Percentiles rank a stretch among this genome's conserved stretches.
phyloP scores from a whole-genome alignment of 2,888 invertebrate species.

The Iphiclides podalirius region DNA sequence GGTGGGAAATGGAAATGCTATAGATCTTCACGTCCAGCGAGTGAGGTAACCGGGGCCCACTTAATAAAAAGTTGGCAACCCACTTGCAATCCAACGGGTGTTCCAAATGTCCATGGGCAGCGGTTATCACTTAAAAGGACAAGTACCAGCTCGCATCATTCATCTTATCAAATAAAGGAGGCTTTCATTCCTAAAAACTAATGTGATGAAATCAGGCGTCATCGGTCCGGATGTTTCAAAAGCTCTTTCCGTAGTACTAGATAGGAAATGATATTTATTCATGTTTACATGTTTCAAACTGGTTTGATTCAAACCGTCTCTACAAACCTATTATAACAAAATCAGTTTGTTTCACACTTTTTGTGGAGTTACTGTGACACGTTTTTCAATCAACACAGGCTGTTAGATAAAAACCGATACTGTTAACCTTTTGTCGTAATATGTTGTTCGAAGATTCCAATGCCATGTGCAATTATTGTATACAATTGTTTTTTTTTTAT shows the following conservation, averaged over 20 bases:
- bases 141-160: too few species aligned
- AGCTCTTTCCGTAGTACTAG: neutral
- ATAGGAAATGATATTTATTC: neutral
- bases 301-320: neutral
- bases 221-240: neutral
- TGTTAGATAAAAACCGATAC: neutral
- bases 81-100: too few species aligned
- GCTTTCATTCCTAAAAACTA: too few species aligned
- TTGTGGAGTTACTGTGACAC: neutral
- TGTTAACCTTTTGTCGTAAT: neutral
- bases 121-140: too few species aligned
- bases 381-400: neutral
- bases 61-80: too few species aligned
- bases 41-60: too few species aligned
- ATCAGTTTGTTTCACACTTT: slow-evolving; percentile 3
- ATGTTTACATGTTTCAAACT: neutral
- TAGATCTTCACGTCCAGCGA: too few species aligned
- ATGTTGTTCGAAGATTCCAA: neutral
- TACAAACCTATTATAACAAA: neutral
- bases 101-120: too few species aligned
- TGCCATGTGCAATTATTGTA: neutral
- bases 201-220: too few species aligned
- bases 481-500: neutral
- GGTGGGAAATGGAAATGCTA: too few species aligned
- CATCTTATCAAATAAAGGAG: too few species aligned